Evolutionary conservation across 2,888 invertebrate genomes (phyloP), one percentile per base, ranked within the genome.

Genomic region (Blera fallax): DNA sequence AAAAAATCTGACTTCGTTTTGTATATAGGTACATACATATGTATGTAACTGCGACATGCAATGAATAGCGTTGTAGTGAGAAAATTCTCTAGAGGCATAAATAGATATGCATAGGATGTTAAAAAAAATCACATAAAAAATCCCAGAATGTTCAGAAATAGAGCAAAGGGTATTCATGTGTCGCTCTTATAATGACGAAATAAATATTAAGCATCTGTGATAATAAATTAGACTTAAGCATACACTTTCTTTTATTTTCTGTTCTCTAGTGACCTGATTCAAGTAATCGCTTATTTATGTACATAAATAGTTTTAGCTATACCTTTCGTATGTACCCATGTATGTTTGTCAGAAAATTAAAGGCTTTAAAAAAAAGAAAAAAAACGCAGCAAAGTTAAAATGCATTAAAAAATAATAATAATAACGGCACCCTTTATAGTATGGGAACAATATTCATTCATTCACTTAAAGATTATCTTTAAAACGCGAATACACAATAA

Each of bases 401-500:
- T 34, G 8, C 6, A 16, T 3, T 5, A 45, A 10, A 18, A 8
- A 45, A 45, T n/a, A n/a, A 16, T 5, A 7, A 8, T 16, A 18
- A 16, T 8, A 45, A 48, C 11, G 21, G 29, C 29, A n/a, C 10
- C 10, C 34, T 21, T 18, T 29, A 11, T 16, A 32, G 50, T 34
- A 37, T 65, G 50, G 21, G 50, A 50, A 32, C 43, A 43, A 37
- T 24, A 43, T n/a, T n/a, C n/a, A n/a, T n/a, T 29, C 34, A 29
- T 16, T 29, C 37, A 32, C 21, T 24, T 27, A 16, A 52, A 64
- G 64, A 43, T 54, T 18, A 48, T 58, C 56, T 45, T 48, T 48
- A 27, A 14, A 58, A 58, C 40, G 60, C 52, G 34, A 60, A 60
- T 60, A 48, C 37, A 21, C 37, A 58, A 67, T 76, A n/a, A 69